A percentile compares a stretch with the other conserved stretches of the same genome.
These are phyloP conservation scores for Tragelaphus scriptus DNA, from an alignment of 2,113 vertebrate species.

Conservation along the genomic window DNA sequence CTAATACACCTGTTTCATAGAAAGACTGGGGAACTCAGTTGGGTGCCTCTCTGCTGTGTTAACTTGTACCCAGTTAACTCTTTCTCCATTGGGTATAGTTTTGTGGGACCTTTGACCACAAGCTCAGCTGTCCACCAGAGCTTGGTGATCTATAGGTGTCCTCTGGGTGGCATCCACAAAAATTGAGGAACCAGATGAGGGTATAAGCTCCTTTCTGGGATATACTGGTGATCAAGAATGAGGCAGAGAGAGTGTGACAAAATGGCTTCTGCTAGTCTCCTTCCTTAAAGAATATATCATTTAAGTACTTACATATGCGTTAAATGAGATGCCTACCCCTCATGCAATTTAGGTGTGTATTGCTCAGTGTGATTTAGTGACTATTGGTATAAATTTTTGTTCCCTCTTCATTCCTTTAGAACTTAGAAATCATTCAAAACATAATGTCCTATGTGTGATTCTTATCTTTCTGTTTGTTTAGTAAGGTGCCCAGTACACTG, in stretches of 20 bases:
- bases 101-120: neutral
- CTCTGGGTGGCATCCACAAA: neutral
- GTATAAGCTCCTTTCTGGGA: neutral
- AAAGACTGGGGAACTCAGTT: neutral
- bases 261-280: neutral
- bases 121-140: neutral
- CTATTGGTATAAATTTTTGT: neutral
- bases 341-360: neutral
- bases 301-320: neutral
- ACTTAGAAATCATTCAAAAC: neutral
- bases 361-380: neutral
- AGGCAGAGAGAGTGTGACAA: neutral
- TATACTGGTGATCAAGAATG: neutral
- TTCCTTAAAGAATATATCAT: neutral
- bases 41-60: neutral
- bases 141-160: neutral
- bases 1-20: neutral
- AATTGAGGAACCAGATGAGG: neutral
- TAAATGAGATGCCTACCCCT: neutral
- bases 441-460: neutral
- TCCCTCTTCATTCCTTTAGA: neutral
- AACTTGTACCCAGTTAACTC: neutral
- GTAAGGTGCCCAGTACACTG: neutral
- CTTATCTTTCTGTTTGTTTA: neutral
- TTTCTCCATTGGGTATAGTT: neutral